These are phyloP conservation scores for Hoplodrina ambigua DNA, from an alignment of 2,888 invertebrate genomes.

Conservation along the genomic window DNA sequence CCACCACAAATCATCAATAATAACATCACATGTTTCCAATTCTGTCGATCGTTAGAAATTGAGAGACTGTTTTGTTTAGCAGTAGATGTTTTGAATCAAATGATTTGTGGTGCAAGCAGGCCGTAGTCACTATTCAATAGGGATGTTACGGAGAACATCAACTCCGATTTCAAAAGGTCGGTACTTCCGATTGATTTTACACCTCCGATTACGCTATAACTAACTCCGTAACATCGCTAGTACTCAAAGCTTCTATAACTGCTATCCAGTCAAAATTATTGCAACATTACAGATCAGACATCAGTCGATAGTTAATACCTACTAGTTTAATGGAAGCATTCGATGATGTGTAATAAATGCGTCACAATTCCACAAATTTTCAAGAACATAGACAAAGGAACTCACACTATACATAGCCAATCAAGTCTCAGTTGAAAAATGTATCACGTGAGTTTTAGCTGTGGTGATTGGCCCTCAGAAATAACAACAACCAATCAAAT, in stretches of 20 bases:
- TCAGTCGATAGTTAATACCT: conserved; percentile 19
- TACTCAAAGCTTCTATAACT: background rate
- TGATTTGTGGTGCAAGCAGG: background rate
- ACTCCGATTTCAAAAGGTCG: too few relatives aligned
- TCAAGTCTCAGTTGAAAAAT: background rate
- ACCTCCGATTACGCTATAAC: too few relatives aligned
- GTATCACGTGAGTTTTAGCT: background rate
- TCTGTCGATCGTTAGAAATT: background rate
- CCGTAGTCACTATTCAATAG: background rate
- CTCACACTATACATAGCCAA: background rate
- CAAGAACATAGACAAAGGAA: background rate
- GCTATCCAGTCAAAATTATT: conserved; percentile 12
- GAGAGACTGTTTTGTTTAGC: background rate
- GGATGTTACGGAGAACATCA: too few relatives aligned
- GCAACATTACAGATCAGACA: conserved; percentile 13
- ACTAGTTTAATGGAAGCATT: background rate
- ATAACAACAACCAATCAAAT: background rate
- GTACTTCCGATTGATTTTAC: too few relatives aligned
- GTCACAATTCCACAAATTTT: conserved; percentile 9
- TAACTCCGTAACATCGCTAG: background rate
- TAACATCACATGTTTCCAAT: too few relatives aligned
- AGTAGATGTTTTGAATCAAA: too few relatives aligned
- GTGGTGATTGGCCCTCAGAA: background rate
- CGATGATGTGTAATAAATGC: conserved; percentile 22
- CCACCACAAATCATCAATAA: background rate